These are phyloP conservation scores for Druon quercuslanigerum DNA, from an alignment of 1,140 invertebrate genomes.

Conservation along the genomic window DNA sequence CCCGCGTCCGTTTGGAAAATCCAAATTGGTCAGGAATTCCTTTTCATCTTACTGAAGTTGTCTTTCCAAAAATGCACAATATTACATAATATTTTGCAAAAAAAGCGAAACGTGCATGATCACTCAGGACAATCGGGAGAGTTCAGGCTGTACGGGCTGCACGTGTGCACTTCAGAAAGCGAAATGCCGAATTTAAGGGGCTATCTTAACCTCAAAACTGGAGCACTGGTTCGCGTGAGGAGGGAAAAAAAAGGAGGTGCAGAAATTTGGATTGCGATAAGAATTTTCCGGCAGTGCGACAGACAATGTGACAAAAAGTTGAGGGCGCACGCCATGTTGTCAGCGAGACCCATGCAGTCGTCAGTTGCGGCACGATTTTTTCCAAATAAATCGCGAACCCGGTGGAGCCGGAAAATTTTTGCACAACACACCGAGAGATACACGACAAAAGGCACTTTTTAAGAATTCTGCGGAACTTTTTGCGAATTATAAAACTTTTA, in stretches of 20 bases:
- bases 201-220: too few species aligned
- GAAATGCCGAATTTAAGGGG: too few species aligned
- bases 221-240: too few species aligned
- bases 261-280: too few species aligned
- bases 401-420: slow-evolving; percentile 24
- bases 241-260: too few species aligned
- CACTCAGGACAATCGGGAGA: slow-evolving; percentile 58
- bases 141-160: slow-evolving; percentile 75
- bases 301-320: slow-evolving; percentile 65
- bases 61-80: slow-evolving; percentile 24
- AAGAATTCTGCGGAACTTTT: slow-evolving; percentile 6
- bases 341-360: slow-evolving; percentile 75
- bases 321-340: slow-evolving; percentile 83
- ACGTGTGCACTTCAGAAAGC: too few species aligned
- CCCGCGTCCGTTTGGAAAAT: neutral
- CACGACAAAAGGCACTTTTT: neutral
- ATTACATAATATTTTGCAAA: slow-evolving; percentile 52
- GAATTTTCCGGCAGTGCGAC: slow-evolving; percentile 36
- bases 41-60: neutral
- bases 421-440: neutral
- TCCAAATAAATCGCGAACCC: slow-evolving; percentile 21
- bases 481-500: slow-evolving; percentile 15
- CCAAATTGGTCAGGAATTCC: neutral
- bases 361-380: slow-evolving; percentile 48
- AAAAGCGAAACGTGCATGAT: slow-evolving; percentile 34